A percentile compares a stretch with the other conserved stretches of the same genome.
Conservation (phyloP, 2,888 invertebrate genomes). For the Idaea straminata region DNA sequence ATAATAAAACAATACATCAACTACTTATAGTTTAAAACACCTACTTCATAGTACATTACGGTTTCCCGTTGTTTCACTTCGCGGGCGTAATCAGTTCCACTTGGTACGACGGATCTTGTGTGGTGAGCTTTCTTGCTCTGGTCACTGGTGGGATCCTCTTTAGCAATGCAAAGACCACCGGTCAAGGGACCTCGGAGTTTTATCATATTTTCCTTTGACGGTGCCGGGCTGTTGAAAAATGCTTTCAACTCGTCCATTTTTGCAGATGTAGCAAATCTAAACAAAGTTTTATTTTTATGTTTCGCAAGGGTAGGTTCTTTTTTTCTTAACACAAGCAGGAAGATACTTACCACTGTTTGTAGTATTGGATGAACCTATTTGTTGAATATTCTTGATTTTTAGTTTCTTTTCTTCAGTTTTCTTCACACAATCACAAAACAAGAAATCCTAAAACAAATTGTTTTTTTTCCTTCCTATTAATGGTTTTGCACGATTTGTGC, state of each 20-base stretch:
- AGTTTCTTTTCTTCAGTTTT: too few relatives aligned
- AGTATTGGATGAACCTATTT: too few relatives aligned
- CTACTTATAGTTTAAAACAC: background rate
- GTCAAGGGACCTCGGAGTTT: conserved; percentile 61
- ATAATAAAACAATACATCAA: background rate
- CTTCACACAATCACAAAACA: too few relatives aligned
- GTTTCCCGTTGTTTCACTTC: conserved; percentile 56
- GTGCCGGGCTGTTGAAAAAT: conserved; percentile 58
- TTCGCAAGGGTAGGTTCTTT: background rate
- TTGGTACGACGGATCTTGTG: conserved; percentile 48
- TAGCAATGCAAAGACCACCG: conserved; percentile 55
- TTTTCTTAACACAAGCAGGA: background rate
- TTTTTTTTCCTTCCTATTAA: too few relatives aligned
- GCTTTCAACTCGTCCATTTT: conserved; percentile 64
- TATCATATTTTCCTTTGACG: conserved; percentile 46
- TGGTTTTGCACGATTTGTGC: too few relatives aligned
- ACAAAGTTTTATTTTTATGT: background rate
- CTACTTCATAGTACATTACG: conserved; percentile 57
- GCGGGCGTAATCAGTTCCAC: conserved; percentile 60
- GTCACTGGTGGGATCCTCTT: conserved; percentile 46
- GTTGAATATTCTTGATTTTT: too few relatives aligned
- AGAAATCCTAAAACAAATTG: too few relatives aligned
- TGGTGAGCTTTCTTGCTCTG: conserved; percentile 57
- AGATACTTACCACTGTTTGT: background rate
- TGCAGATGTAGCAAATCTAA: background rate